Base-by-base conservation (phyloP, 1,140 invertebrate species). In the Schlechtendalia chinensis region DNA sequence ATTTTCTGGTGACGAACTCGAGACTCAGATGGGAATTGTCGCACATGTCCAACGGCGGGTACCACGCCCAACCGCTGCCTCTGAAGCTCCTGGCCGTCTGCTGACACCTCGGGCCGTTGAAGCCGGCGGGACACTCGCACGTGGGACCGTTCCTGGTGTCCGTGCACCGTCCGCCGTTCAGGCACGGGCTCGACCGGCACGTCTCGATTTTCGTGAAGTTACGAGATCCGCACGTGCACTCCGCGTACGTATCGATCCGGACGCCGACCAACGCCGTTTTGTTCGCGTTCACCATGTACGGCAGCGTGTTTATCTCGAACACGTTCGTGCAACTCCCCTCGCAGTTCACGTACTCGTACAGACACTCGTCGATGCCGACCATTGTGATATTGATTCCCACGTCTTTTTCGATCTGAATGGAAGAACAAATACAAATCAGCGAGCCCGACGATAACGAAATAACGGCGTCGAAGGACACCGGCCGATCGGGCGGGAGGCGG, bases 331-430 rank as follows among this genome's bases (percentile, higher is more conserved):
- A 98, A 74, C 96, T 97, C 11, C 94, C 95, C 86, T 98, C 96
- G 87, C 96, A 98, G 87, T 93, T 93, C 84, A 95, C 92, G 85
- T 97, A 96, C 87, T 97, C 95, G 85, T 96, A 95, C 45, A 97
- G 87, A 86, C 97, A 99, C 87, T 98, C 96, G 84, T 99, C 96
- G 82, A 99, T 98, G 80, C 95, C 96, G 4, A 98, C 95, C 96
- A 98, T 97, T 5, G 94, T 96, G 58, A 99, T 97, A 84, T 96
- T 96, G 67, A 98, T 94, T 39, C 96, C 96, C 12, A 98, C 93
- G 82, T 93, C 92, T 83, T 91, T 90, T 87, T 98, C 96, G 86
- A 98, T 97, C 90, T 93, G 75, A 83, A 84, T 84, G 82, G 47
- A 59, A 72, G 47, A 82, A 82, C 79, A 22, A 45, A 67, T 19